A percentile compares a stretch with the other conserved stretches of the same genome.
phyloP scores from a whole-genome alignment of 2,797 vertebrate species.

The Adrianichthys oophorus region DNA sequence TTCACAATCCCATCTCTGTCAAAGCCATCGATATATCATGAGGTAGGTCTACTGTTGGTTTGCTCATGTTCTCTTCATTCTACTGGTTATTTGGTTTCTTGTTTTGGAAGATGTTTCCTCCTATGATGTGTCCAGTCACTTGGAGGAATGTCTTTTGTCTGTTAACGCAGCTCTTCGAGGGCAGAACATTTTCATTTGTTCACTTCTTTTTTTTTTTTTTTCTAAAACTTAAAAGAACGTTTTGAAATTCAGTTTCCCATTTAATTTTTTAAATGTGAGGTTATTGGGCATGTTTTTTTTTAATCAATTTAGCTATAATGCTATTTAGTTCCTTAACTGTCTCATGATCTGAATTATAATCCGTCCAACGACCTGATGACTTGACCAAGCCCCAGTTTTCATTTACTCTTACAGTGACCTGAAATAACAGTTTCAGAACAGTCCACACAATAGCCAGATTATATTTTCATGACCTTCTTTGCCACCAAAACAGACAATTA shows the following conservation, averaged over 20 bases:
- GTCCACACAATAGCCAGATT: conserved; percentile 6
- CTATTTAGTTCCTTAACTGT: background rate
- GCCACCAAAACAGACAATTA: conserved; percentile 5
- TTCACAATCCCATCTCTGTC: conserved; percentile 98
- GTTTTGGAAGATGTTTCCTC: background rate
- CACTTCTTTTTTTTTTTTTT: too few species aligned
- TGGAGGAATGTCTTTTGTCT: too few species aligned
- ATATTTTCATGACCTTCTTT: background rate
- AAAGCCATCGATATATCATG: conserved; percentile 97
- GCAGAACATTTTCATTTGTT: too few species aligned
- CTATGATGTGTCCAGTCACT: too few species aligned
- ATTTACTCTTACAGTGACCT: conserved; percentile 33
- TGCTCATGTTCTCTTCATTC: too few species aligned
- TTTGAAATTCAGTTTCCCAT: too few species aligned
- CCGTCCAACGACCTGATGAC: conserved; percentile 9
- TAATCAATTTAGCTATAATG: too few species aligned
- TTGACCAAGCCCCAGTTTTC: conserved; percentile 21
- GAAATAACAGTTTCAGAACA: conserved; percentile 25
- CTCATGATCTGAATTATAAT: background rate
- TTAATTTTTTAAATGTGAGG: too few species aligned
- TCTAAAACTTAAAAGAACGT: too few species aligned
- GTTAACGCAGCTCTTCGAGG: too few species aligned
- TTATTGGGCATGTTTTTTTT: too few species aligned
- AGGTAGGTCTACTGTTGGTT: conserved; percentile 77
- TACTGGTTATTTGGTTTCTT: background rate